Base-by-base conservation (phyloP, 2,797 vertebrate genomes). In the Somateria mollissima region DNA sequence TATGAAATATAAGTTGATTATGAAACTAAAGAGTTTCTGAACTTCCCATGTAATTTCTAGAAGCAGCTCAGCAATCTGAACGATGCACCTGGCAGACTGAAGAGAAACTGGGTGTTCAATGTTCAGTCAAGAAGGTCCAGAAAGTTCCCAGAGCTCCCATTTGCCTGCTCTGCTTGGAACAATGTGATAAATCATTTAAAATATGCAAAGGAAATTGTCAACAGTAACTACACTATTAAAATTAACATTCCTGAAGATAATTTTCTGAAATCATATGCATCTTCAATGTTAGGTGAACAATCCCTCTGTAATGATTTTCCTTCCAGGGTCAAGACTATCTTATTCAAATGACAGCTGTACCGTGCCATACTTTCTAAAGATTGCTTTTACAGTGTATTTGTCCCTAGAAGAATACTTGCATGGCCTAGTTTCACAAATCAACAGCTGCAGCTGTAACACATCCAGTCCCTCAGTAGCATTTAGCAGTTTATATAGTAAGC, bases 381-480 rank as follows among this genome's bases (percentile, higher is more conserved):
- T 43, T 56, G 60, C 13, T 78, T 66, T 56, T 67, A 2, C 21
- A 64, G n/a, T 45, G 30, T 73, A 79, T 95, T 82, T 84, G 22
- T 88, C 74, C 83, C 71, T 84, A 81, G 78, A 89, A 93, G 77
- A 89, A 88, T n/a, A 91, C 85, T 90, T 91, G 45, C 64, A 76
- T 62, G 36, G 77, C n/a, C 57, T 61, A 65, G 45, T 43, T 74
- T 82, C 74, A 82, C 88, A 94, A 91, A 93, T 90, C 86, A 93
- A 77, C 92, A 95, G 83, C 85, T 94, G 80, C 88, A 96, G 85
- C 90, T 96, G 91, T 39, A 93, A 75, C 30, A 53, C 60, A 78
- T 89, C 4, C 19, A 81, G 37, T 95, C 84, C 95, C 95, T 92
- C 80, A 95, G 84, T 94, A 95, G 58, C 72, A 64, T 83, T 97